Evolutionary conservation across 2,888 invertebrate genomes (phyloP).

Genomic region (Watsonalla binaria): DNA sequence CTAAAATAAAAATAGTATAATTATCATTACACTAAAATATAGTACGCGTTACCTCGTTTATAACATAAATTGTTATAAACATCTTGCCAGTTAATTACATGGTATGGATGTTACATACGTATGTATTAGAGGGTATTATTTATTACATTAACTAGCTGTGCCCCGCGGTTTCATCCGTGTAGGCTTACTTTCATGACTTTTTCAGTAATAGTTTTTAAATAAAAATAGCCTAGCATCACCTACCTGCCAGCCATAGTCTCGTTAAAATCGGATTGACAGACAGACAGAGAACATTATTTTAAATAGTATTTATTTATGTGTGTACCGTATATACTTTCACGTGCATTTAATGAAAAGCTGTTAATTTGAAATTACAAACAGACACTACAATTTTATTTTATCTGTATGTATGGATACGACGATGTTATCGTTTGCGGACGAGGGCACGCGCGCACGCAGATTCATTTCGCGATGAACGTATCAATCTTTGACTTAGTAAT

Average conservation of each 20-base stretch:
- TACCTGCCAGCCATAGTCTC: no score
- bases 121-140: constrained; percentile 39
- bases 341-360: no score
- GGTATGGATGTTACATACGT: constrained; percentile 28
- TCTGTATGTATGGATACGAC: constrained; percentile 17
- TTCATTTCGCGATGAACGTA: constrained; percentile 22
- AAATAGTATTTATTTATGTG: no score
- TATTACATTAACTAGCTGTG: constrained; percentile 24
- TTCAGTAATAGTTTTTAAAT: no score
- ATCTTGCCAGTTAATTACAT: constrained; percentile 32
- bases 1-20: neutral
- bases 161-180: no score
- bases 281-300: no score
- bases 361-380: no score
- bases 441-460: constrained; percentile 13
- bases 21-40: neutral
- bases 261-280: no score
- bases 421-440: constrained; percentile 24
- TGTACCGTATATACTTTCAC: no score
- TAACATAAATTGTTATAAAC: constrained; percentile 16
- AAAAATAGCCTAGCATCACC: no score
- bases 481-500: constrained; percentile 26
- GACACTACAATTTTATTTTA: no score
- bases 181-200: no score
- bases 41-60: neutral